These are phyloP conservation scores for Gortyna flavago DNA, from an alignment of 2,888 invertebrate genomes.

Conservation along the genomic window DNA sequence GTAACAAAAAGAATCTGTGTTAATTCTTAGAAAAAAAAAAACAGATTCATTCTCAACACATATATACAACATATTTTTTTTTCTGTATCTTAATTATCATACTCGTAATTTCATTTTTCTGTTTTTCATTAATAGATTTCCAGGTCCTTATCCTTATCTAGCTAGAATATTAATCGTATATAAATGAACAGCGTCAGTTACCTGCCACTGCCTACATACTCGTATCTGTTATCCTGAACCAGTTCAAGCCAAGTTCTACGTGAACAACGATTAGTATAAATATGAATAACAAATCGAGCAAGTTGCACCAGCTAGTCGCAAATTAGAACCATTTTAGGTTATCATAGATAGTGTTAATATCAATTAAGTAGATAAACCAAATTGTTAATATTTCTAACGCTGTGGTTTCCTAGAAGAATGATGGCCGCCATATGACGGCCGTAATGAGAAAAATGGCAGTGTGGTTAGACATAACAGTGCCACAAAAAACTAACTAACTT, in stretches of 20 bases:
- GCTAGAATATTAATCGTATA: not conserved
- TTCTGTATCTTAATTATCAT: not conserved
- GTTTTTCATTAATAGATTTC: not conserved
- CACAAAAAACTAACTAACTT: no score
- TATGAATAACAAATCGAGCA: slow-evolving; percentile 51
- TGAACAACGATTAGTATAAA: slow-evolving; percentile 37
- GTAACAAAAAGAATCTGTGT: not conserved
- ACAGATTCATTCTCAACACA: no score
- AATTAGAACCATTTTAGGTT: slow-evolving; percentile 24
- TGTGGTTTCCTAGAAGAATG: no score
- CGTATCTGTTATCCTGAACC: not conserved
- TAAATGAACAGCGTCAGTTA: not conserved
- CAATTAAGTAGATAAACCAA: slow-evolving; percentile 12
- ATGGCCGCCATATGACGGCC: no score
- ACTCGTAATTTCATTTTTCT: not conserved
- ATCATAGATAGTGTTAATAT: slow-evolving; percentile 24
- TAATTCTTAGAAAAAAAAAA: no score
- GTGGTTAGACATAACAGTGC: no score
- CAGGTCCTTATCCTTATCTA: not conserved
- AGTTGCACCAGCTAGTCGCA: slow-evolving; percentile 29
- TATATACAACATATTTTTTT: no score
- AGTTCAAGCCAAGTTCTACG: slow-evolving; percentile 14
- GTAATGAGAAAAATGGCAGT: no score
- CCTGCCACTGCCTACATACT: not conserved
- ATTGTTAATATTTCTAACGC: not conserved